Evolutionary conservation across 2,797 vertebrate genomes (phyloP), one percentile per base, ranked within the genome.

Genomic region (Bothrops alternatus): DNA sequence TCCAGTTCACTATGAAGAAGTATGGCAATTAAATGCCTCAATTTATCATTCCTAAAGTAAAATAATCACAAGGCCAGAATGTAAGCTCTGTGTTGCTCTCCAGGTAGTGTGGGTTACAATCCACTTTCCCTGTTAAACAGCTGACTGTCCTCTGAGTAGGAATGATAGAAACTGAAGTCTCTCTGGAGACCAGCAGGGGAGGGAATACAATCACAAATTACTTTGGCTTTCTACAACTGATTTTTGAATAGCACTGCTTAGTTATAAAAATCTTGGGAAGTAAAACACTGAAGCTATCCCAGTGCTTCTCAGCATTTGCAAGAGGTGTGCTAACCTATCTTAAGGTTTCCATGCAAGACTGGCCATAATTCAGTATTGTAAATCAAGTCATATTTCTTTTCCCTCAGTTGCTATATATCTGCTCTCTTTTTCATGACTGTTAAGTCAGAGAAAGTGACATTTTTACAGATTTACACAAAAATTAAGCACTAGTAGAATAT

Each of bases 41-140:
- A 95, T 90, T 85, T 92, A 82, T 89, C 87, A 89, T 95, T 95
- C 93, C 89, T 37, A 57, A 86, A 61, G 57, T 85, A 65, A 50
- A 90, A 56, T 90, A 90, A 93, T 93, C 57, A 94, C 91, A 88
- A 53, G 32, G 7, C 13, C n/a, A 47, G 47, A 23, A 61, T 4
- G 25, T 50, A 92, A 82, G 20, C 65, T 60, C 7, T 73, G n/a
- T 14, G 69, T 7, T 42, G 69, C 18, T 42, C 28, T 73, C 69
- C 32, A 37, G 2, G 7, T 37, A 37, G 6, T 73, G 69, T 73
- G 32, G 32, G 8, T 73, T 73, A 37, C 32, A 73, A 73, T 16
- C 69, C 14, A 20, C 18, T 78, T 78, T 42, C 18, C 32, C 69
- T 37, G 3, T 78, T 10, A 78, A 78, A 42, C 32, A 78, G 32